A percentile compares a stretch with the other conserved stretches of the same genome.
phyloP scores from a whole-genome alignment of 2,888 invertebrate species.

The Lordiphosa fenestrarum region DNA sequence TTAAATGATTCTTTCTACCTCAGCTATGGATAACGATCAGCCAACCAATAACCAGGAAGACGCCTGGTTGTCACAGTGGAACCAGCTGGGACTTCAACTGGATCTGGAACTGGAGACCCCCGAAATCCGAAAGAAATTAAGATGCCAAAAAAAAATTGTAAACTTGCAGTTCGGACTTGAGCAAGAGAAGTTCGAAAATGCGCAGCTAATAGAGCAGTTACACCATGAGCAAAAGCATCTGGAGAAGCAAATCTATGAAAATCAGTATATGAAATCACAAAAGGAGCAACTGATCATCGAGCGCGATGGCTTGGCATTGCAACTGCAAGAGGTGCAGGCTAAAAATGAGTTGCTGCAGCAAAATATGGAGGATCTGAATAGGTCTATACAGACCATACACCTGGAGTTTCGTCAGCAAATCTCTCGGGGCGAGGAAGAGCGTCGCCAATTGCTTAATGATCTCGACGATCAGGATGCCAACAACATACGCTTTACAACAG shows the following conservation, averaged over 20 bases:
- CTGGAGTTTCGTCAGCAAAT: neutral
- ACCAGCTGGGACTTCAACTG: no score
- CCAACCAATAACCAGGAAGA: no score
- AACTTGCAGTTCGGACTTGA: no score
- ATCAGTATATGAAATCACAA: no score
- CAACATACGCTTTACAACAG: neutral
- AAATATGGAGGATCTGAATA: conserved; percentile 7
- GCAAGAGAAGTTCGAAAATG: no score
- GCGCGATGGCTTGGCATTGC: conserved; percentile 6
- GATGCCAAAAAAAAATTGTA: no score
- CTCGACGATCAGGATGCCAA: conserved; percentile 4
- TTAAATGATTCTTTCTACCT: no score
- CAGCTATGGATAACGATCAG: no score
- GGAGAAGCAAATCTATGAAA: neutral
- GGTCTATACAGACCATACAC: conserved; percentile 1
- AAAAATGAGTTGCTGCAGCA: neutral
- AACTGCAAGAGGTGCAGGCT: neutral
- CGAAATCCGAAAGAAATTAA: no score
- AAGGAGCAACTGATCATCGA: conserved; percentile 6
- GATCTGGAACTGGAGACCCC: no score
- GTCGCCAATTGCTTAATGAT: neutral
- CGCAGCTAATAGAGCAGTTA: neutral
- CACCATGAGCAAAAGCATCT: neutral
- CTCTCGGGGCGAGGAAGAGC: neutral
- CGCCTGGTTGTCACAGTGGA: no score